phyloP scores from a whole-genome alignment of 2,888 invertebrate species.

The Pegoplata infirma region DNA sequence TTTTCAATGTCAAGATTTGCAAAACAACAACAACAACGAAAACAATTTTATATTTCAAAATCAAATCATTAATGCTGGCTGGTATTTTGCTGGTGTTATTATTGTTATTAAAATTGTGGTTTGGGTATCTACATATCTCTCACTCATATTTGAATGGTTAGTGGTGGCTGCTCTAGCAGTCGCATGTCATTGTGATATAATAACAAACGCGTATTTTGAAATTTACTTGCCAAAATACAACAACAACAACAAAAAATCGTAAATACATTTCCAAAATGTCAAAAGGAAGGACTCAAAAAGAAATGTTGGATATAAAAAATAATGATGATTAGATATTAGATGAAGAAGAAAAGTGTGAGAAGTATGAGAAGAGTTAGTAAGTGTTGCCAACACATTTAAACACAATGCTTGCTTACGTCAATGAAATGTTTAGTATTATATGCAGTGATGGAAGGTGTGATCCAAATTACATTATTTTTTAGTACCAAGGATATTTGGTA shows the following conservation, averaged over 20 bases:
- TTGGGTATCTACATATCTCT: not conserved
- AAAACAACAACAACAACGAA: too few species aligned
- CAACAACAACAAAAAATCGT: too few species aligned
- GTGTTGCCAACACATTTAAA: not conserved
- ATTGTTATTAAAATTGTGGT: not conserved
- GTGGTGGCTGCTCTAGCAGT: not conserved
- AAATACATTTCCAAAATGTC: constrained; percentile 22
- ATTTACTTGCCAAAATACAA: constrained; percentile 14
- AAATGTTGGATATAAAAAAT: not conserved
- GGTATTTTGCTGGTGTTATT: constrained; percentile 9
- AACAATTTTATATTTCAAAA: not conserved
- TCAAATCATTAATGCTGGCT: not conserved
- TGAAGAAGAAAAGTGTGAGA: not conserved
- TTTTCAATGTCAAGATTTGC: constrained; percentile 60
- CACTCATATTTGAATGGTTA: not conserved
- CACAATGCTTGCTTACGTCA: constrained; percentile 16
- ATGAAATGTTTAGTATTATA: too few species aligned
- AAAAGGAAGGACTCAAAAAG: constrained; percentile 19
- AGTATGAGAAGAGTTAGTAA: not conserved
- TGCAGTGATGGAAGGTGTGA: too few species aligned
- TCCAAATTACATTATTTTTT: too few species aligned
- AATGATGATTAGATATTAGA: not conserved
- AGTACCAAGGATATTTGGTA: too few species aligned
- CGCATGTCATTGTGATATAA: too few species aligned
- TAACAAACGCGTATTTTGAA: not conserved